These are phyloP conservation scores for Pleuronectes platessa DNA, from an alignment of 2,113 vertebrate genomes.

Conservation along the genomic window DNA sequence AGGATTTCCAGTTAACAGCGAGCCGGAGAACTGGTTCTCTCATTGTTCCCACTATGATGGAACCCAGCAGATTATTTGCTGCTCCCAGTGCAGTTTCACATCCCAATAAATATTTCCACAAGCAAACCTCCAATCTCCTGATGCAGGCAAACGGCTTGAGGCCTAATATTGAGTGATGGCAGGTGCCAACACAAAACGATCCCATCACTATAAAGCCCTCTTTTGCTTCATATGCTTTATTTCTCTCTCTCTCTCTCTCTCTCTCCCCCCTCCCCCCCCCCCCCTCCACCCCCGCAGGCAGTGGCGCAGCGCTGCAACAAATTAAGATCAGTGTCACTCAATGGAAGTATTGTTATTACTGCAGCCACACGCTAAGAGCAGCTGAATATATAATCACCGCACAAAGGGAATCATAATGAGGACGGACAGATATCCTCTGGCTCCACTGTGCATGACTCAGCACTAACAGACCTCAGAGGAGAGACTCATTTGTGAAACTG, in stretches of 20 bases:
- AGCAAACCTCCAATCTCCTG: not conserved
- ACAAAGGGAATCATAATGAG: not conserved
- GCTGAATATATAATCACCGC: conserved; percentile 24
- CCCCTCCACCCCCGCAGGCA: conserved; percentile 78
- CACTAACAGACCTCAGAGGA: not conserved
- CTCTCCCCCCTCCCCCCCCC: not conserved
- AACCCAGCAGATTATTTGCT: not conserved
- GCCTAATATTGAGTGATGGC: conserved; percentile 14
- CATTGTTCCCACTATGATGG: not conserved
- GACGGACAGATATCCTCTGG: conserved; percentile 8
- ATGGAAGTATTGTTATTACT: conserved; percentile 43
- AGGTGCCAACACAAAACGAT: conserved; percentile 1
- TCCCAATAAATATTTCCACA: not conserved
- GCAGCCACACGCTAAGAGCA: conserved; percentile 17
- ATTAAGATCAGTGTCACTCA: conserved; percentile 63
- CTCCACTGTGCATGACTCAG: not conserved
- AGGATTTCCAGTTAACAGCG: too few relatives aligned
- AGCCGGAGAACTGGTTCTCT: not conserved
- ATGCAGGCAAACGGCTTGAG: not conserved
- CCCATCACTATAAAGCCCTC: not conserved
- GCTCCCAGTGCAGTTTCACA: not conserved
- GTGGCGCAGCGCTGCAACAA: conserved; percentile 2
- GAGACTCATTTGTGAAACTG: not conserved
- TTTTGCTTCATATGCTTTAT: not conserved
- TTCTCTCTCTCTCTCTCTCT: not conserved